These are phyloP conservation scores for Meloe dianella DNA, from an alignment of 2,888 invertebrate genomes.

Conservation along the genomic window DNA sequence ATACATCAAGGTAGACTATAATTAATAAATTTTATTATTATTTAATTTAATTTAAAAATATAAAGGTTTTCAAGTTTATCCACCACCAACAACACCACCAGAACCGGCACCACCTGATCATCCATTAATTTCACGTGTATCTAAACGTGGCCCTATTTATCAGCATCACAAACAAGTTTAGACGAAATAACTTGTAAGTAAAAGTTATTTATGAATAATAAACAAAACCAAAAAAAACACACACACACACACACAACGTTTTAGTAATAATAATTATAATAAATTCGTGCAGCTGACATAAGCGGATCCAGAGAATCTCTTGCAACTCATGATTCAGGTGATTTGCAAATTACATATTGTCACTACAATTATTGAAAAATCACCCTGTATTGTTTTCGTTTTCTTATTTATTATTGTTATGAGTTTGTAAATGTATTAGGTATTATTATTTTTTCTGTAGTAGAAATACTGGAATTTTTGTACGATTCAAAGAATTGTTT, in stretches of 20 bases:
- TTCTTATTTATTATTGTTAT: too few relatives aligned
- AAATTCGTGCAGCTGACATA: constrained; percentile 68
- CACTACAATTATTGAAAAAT: constrained; percentile 7
- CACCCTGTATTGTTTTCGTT: constrained; percentile 14
- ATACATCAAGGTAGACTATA: constrained; percentile 41
- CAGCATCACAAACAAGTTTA: constrained; percentile 68
- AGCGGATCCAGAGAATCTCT: constrained; percentile 82
- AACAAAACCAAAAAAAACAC: constrained; percentile 7
- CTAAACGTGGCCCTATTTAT: constrained; percentile 61
- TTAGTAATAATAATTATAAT: constrained; percentile 21
- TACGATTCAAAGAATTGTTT: too few relatives aligned
- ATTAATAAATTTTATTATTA: neutral
- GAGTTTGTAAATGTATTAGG: neutral
- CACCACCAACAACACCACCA: constrained; percentile 83
- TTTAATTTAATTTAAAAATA: neutral
- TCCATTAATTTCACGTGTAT: constrained; percentile 58
- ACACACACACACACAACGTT: too few relatives aligned
- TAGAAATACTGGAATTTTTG: constrained; percentile 4
- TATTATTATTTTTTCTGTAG: neutral
- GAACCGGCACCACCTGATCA: constrained; percentile 86
- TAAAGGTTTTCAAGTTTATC: constrained; percentile 80
- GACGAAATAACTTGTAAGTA: constrained; percentile 70
- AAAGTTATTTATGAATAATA: constrained; percentile 10
- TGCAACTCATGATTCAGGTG: constrained; percentile 83
- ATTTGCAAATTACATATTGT: constrained; percentile 42